Percentiles rank a stretch among this genome's conserved stretches.
Evolutionary conservation across 2,888 invertebrate genomes (phyloP).

Genomic region (Resseliella maxima): DNA sequence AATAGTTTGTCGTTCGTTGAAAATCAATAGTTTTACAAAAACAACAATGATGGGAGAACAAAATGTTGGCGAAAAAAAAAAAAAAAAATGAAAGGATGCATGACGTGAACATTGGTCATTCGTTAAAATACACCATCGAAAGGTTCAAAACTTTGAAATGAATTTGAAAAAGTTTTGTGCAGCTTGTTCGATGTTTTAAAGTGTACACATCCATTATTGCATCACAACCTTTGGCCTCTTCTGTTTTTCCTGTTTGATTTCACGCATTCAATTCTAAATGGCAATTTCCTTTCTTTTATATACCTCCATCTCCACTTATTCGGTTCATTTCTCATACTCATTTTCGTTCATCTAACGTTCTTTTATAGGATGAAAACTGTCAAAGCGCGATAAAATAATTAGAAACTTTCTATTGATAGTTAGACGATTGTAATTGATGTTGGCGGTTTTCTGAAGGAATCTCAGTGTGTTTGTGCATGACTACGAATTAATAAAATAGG

Average conservation of each 20-base stretch:
- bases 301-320: too few relatives aligned
- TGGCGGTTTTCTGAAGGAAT: background rate
- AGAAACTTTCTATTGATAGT: slow-evolving; percentile 41
- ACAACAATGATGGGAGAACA: too few relatives aligned
- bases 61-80: too few relatives aligned
- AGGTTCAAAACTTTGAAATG: slow-evolving; percentile 2
- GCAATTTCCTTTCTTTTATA: background rate
- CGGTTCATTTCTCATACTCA: too few relatives aligned
- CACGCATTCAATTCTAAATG: background rate
- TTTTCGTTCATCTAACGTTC: too few relatives aligned
- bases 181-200: background rate
- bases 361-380: background rate
- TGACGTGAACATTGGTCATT: background rate
- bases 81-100: background rate
- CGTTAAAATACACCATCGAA: background rate
- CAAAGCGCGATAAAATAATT: slow-evolving; percentile 45
- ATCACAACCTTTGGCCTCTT: background rate
- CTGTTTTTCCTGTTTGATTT: background rate
- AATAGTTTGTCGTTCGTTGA: too few relatives aligned
- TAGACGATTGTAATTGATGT: background rate
- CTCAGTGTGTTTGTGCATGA: background rate
- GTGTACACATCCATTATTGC: background rate
- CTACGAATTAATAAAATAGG: slow-evolving; percentile 26
- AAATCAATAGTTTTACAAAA: too few relatives aligned
- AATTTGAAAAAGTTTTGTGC: background rate